Evolutionary conservation across 2,888 invertebrate genomes (phyloP).

Genomic region (Heliconius aoede): DNA sequence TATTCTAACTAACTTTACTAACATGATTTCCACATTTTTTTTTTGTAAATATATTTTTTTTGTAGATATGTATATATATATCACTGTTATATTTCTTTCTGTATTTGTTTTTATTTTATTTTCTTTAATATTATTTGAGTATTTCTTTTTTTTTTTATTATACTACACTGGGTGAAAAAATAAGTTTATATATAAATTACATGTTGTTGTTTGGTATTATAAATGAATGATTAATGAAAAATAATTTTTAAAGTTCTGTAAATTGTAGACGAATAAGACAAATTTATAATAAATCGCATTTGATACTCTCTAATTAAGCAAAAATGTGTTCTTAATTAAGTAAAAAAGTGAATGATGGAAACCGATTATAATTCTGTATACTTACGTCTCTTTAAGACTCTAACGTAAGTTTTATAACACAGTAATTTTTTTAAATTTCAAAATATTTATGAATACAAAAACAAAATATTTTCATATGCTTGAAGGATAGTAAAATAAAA

Average conservation of each 20-base stretch:
- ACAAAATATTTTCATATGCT: too few relatives aligned
- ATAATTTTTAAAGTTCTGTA: neutral
- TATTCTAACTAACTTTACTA: slow-evolving; percentile 54
- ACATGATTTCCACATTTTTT: slow-evolving; percentile 57
- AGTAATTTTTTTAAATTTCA: too few relatives aligned
- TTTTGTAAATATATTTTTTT: slow-evolving; percentile 33
- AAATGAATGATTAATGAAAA: neutral
- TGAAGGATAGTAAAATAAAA: too few relatives aligned
- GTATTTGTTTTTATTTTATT: slow-evolving; percentile 13
- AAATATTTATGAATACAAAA: too few relatives aligned
- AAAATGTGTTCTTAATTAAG: too few relatives aligned
- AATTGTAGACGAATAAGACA: neutral
- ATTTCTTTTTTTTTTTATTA: slow-evolving; percentile 21
- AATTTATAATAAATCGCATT: neutral
- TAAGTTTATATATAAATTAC: too few relatives aligned
- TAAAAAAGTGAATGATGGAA: too few relatives aligned
- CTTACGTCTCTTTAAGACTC: too few relatives aligned
- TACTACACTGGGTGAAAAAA: slow-evolving; percentile 30
- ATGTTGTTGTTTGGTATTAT: neutral
- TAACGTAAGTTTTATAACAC: too few relatives aligned
- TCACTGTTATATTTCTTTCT: slow-evolving; percentile 4
- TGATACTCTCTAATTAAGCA: too few relatives aligned
- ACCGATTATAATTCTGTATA: too few relatives aligned
- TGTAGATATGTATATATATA: slow-evolving; percentile 35
- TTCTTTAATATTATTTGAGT: slow-evolving; percentile 24